Evolutionary conservation across 2,113 vertebrate genomes (phyloP), one percentile per base, ranked within the genome.

Genomic region (Murina feae): DNA sequence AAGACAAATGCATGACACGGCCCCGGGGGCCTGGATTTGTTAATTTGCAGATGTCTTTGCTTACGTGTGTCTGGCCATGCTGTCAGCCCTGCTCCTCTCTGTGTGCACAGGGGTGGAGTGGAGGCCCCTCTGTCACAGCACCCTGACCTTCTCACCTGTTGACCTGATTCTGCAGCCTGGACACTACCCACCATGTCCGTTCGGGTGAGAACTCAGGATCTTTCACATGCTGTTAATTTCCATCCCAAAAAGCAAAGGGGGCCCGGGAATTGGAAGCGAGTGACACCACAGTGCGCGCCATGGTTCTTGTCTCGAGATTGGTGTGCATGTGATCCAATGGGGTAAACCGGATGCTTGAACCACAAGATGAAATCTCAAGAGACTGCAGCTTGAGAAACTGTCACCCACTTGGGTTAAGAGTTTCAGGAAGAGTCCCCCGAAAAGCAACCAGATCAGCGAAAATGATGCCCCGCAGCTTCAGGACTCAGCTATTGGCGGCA

Each of bases 1-100:
- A 98, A 98, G 98, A 98, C 89, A 85, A 98, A 98, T 98, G 96
- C 93, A 94, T 81, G 96, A 97, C 88, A 96, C 32, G 95, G 96
- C 96, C 96, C 90, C 91, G 96, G 98, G 97, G 97, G 92, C 96
- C 94, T 94, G 95, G 92, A 95, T 97, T 97, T 97, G 97, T 98
- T 98, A 96, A 98, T 97, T 96, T 98, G 95, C 96, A 97, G 96
- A 97, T 98, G 96, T 96, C 92, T 95, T 93, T 68, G 65, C 94
- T 94, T 95, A 96, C 28, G 75, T 90, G 95, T 95, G 82, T 90
- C 94, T 32, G 86, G 90, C 95, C 49, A 25, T 51, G 83, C 86
- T 91, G 85, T 82, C 89, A 95, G 87, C 21, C n/a, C 35, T 16
- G 30, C 39, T 39, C 28, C 16, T 49, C 28, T 86, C 60, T 23